A percentile compares a stretch with the other conserved stretches of the same genome.
Evolutionary conservation across 2,797 vertebrate species (phyloP).

Genomic region (Sebastes cheni): DNA sequence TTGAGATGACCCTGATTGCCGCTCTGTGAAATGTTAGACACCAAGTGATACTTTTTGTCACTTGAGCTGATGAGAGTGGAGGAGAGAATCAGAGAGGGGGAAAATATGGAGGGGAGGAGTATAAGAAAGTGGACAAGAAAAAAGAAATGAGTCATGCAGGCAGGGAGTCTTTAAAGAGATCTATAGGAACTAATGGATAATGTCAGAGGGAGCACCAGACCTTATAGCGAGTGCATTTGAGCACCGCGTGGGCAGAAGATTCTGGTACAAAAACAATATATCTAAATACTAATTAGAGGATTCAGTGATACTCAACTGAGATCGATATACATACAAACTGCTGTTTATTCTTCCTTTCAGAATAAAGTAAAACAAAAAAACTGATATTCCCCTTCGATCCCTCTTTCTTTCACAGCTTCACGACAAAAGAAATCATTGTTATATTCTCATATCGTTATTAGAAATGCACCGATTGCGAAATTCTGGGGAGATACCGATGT

Average conservation of each 20-base stretch:
- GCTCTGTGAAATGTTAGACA: slow-evolving; percentile 44
- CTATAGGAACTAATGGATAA: slow-evolving; percentile 34
- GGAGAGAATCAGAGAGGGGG: neutral
- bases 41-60: slow-evolving; percentile 39
- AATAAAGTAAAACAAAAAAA: neutral
- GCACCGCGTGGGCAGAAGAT: neutral
- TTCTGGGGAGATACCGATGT: too few relatives aligned
- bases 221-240: neutral
- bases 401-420: neutral
- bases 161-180: slow-evolving; percentile 24
- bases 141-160: slow-evolving; percentile 6
- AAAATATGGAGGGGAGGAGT: neutral
- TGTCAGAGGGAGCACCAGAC: slow-evolving; percentile 15
- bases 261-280: neutral
- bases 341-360: slow-evolving; percentile 3
- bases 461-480: too few relatives aligned
- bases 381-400: neutral
- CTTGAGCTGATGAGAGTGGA: slow-evolving; percentile 42
- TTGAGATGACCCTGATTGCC: slow-evolving; percentile 36
- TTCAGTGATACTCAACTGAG: neutral
- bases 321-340: neutral
- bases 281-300: slow-evolving; percentile 6
- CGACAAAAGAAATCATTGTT: neutral
- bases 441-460: neutral
- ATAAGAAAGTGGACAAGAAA: slow-evolving; percentile 7